These are phyloP conservation scores for Xylocopa sonorina DNA, from an alignment of 1,140 invertebrate genomes.

Conservation along the genomic window DNA sequence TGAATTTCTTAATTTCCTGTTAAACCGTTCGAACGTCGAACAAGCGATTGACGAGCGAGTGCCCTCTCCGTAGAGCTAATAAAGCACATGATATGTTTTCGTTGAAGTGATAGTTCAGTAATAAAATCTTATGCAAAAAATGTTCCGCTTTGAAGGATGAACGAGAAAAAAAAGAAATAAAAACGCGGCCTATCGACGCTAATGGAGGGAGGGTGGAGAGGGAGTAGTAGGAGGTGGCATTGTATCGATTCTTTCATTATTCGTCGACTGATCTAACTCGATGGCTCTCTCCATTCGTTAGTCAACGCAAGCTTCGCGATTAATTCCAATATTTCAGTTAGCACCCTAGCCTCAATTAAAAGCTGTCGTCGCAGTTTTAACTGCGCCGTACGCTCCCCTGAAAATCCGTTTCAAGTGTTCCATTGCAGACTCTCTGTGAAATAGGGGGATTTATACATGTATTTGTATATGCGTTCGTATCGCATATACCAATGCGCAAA, in stretches of 20 bases:
- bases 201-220: no score
- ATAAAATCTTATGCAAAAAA: background rate
- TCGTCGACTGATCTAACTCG: constrained; percentile 67
- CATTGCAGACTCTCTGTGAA: background rate
- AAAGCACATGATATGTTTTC: background rate
- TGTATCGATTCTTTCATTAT: constrained; percentile 67
- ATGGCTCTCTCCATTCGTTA: constrained; percentile 62
- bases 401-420: constrained; percentile 58
- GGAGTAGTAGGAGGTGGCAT: no score
- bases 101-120: background rate
- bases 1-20: background rate
- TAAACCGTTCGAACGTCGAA: background rate
- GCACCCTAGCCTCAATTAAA: constrained; percentile 65
- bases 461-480: no score
- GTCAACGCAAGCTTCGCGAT: constrained; percentile 58
- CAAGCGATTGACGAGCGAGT: no score
- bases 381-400: constrained; percentile 50
- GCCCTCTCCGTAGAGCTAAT: no score
- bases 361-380: constrained; percentile 66
- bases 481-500: background rate
- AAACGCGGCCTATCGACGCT: background rate
- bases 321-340: constrained; percentile 68
- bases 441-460: no score
- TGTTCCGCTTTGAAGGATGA: background rate
- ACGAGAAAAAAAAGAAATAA: background rate